Percentiles rank a stretch among this genome's conserved stretches.
Conservation (phyloP, 2,113 vertebrate genomes). For the Coptodon bakossiorum region DNA sequence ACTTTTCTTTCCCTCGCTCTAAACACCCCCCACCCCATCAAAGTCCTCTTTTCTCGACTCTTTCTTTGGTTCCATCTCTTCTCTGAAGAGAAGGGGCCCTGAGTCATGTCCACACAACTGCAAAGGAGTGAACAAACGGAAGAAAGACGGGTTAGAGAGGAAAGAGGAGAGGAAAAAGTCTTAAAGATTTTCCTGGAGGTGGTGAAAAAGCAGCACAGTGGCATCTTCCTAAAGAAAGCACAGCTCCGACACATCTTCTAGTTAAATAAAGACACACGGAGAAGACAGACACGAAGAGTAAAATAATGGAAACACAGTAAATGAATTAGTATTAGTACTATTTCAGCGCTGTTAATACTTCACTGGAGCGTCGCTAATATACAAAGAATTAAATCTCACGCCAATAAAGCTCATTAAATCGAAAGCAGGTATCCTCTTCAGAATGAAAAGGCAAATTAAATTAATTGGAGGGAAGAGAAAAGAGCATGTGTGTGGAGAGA, state of each 20-base stretch:
- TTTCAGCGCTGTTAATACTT: background rate
- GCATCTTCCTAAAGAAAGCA: background rate
- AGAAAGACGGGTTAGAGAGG: slow-evolving; percentile 24
- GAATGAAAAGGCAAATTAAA: background rate
- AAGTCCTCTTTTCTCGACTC: slow-evolving; percentile 34
- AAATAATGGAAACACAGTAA: background rate
- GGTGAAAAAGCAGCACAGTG: background rate
- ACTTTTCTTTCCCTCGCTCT: slow-evolving; percentile 40
- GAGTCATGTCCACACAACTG: slow-evolving; percentile 51
- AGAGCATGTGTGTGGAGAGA: background rate
- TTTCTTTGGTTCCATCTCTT: background rate
- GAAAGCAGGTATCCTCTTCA: slow-evolving; percentile 1
- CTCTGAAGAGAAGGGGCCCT: slow-evolving; percentile 7
- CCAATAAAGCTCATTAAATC: background rate
- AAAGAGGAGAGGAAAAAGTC: background rate
- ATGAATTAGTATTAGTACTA: background rate
- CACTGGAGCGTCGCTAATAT: background rate
- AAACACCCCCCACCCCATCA: slow-evolving; percentile 31
- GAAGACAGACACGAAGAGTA: background rate
- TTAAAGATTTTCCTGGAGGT: background rate
- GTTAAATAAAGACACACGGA: background rate
- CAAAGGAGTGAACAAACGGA: slow-evolving; percentile 13
- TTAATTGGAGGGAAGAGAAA: background rate
- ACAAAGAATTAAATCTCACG: slow-evolving; percentile 1
- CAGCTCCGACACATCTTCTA: background rate